Evolutionary conservation across 2,797 vertebrate genomes (phyloP), one percentile per base, ranked within the genome.

Genomic region (Neosilurus hyrtlii): DNA sequence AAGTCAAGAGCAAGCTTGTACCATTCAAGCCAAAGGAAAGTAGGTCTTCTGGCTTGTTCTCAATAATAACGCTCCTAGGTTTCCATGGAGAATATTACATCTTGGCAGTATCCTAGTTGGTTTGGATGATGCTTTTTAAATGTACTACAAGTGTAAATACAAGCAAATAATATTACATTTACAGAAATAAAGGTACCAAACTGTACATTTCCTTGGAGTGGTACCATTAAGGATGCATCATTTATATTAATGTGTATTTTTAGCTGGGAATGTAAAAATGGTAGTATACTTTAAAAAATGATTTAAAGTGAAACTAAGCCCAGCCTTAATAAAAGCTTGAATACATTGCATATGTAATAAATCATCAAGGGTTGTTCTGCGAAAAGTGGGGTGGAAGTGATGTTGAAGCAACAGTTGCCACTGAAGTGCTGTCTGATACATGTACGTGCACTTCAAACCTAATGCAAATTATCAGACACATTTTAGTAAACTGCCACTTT

Each of bases 21-120:
- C 91, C 79, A 0, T 98, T 99, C 87, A 89, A 94, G 88, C 95
- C 96, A 24, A 95, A 95, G 87, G 96, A 98, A 94, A 94, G 97
- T 99, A 91, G 95, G 96, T 97, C 73, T 71, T 30, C 37, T 84
- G 59, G 7, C 57, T 80, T 70, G 49, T 84, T 74, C 24, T 72
- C 30, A 30, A 52, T 79, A 62, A 62, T 76, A 65, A 30, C 68
- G 54, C 18, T 73, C 54, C 54, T 30, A 59, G 0, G 62, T 54
- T 67, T 22, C 30, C 51, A 30, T 68, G n/a, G 49, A 30, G n/a
- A 54, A 68, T 65, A 11, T 4, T 43, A 2, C 9, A 61, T 52
- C 11, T 61, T 76, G 30, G 11, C 30, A 37, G n/a, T 43, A 24
- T 30, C 14, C 5, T 15, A 4, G 9, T 78, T 51, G 75, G 1